These are phyloP conservation scores for Tringa solitaria DNA, from an alignment of 2,113 vertebrate genomes.

Conservation along the genomic window DNA sequence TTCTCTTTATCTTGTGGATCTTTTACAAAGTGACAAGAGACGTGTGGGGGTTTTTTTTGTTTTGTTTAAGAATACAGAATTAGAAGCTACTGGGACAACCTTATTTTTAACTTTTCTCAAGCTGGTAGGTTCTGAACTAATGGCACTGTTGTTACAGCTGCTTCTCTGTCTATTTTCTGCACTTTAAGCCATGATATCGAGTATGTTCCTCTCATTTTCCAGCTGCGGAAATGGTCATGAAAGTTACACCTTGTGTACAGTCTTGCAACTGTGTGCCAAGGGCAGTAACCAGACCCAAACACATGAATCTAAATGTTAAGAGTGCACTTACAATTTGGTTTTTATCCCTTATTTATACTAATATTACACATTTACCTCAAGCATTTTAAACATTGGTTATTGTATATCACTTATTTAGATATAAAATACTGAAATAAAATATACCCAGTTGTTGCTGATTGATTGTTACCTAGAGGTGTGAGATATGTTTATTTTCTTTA, in stretches of 20 bases:
- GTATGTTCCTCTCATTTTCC: neutral
- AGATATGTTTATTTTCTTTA: neutral
- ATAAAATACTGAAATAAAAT: slow-evolving; percentile 61
- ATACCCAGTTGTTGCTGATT: neutral
- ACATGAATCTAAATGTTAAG: neutral
- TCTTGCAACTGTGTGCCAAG: neutral
- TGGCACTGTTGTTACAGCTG: neutral
- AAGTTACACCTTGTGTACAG: neutral
- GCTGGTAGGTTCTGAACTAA: slow-evolving; percentile 3
- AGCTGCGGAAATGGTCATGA: neutral
- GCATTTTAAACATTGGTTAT: slow-evolving; percentile 30
- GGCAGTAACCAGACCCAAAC: neutral
- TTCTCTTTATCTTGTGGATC: neutral
- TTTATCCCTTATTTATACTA: slow-evolving; percentile 60
- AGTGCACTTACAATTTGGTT: slow-evolving; percentile 1
- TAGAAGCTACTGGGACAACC: neutral
- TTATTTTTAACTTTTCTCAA: slow-evolving; percentile 6
- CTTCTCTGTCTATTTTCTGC: slow-evolving; percentile 27
- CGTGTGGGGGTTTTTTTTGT: neutral
- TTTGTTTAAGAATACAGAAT: neutral
- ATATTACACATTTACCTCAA: slow-evolving; percentile 53
- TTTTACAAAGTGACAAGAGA: neutral
- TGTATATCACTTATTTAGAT: slow-evolving; percentile 46
- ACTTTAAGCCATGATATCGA: slow-evolving; percentile 21
- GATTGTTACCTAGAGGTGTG: neutral